phyloP scores from a whole-genome alignment of 2,797 vertebrate genomes.

The Gallinago stenura region DNA sequence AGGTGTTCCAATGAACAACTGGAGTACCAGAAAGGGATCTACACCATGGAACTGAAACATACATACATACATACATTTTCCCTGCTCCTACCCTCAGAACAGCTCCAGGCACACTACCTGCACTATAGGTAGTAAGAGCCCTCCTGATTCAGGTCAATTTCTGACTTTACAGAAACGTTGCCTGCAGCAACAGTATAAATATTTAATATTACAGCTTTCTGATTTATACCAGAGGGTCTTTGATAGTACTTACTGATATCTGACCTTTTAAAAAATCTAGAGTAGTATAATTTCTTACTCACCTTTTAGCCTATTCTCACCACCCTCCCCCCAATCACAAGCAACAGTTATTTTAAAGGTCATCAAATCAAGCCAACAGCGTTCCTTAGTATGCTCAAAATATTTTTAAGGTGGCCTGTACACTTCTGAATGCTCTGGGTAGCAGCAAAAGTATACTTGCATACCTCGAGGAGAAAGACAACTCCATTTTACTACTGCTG shows the following conservation, averaged over 20 bases:
- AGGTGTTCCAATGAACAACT: not conserved
- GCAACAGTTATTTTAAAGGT: not conserved
- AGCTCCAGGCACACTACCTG: not conserved
- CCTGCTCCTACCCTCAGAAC: not conserved
- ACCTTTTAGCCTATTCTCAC: not conserved
- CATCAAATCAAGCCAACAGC: not conserved
- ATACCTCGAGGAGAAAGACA: not conserved
- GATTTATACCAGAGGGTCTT: not conserved
- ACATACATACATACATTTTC: not conserved
- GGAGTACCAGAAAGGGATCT: not conserved
- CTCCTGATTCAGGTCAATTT: accelerated
- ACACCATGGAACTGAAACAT: not conserved
- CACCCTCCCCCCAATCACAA: not conserved
- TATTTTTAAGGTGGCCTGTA: not conserved
- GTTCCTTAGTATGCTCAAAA: not conserved
- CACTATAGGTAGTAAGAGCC: accelerated
- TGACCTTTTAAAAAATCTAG: not conserved
- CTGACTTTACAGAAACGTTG: not conserved
- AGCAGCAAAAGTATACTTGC: not conserved
- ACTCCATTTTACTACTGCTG: not conserved
- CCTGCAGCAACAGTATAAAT: not conserved
- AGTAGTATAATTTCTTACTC: not conserved
- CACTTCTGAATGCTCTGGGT: not conserved
- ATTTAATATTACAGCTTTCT: not conserved
- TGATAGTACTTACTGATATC: not conserved